Conservation (phyloP, 92 coral and sea anemone genomes). For the Siderastrea siderea region DNA sequence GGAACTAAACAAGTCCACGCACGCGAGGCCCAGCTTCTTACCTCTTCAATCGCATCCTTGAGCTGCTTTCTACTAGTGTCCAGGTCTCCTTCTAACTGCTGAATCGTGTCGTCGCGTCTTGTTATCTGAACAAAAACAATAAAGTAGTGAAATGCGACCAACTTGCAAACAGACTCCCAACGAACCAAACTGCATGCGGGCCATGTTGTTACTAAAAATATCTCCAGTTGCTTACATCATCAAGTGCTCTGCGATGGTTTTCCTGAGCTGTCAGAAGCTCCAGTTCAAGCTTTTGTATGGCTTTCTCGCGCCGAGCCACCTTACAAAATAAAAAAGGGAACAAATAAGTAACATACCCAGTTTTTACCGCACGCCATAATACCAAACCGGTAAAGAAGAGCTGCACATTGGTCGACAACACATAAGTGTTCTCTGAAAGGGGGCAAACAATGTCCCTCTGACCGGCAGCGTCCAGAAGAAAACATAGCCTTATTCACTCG, state of each 20-base stretch:
- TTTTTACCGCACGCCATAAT: too few relatives aligned
- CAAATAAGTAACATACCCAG: background rate
- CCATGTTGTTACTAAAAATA: background rate
- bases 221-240: conserved; percentile 80
- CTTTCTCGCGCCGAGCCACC: conserved; percentile 96
- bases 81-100: conserved; percentile 82
- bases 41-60: conserved; percentile 96
- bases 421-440: too few relatives aligned
- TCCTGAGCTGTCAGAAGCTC: conserved; percentile 95
- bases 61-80: conserved; percentile 77
- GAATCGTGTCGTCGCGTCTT: conserved; percentile 85
- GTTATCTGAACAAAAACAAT: conserved; percentile 60
- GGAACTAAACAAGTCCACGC: background rate
- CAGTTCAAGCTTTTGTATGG: conserved; percentile 96
- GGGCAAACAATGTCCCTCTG: too few relatives aligned
- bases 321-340: background rate
- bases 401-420: too few relatives aligned
- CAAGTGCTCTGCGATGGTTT: conserved; percentile 86
- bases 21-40: conserved; percentile 1
- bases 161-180: background rate
- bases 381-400: background rate
- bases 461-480: background rate
- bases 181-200: too few relatives aligned
- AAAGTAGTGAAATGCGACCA: background rate
- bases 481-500: background rate